Evolutionary conservation across 1,140 invertebrate species (phyloP).

Genomic region (Drosophila arawakana): DNA sequence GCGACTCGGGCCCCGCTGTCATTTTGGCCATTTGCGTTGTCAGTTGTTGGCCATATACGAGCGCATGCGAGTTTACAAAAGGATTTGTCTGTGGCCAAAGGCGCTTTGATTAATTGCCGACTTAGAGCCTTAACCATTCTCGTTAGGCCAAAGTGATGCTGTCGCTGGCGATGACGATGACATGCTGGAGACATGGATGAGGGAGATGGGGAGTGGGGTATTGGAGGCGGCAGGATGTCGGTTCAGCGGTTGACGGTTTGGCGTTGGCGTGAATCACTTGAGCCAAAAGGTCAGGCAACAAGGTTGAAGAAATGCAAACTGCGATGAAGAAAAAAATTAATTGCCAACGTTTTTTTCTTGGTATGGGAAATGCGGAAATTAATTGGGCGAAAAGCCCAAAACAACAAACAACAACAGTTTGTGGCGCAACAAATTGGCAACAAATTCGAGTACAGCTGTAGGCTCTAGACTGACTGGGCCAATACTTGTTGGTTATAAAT

Average conservation of each 20-base stretch:
- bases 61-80: conserved; percentile 57
- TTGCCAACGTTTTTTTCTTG: conserved; percentile 58
- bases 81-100: conserved; percentile 76
- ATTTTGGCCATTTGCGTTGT: conserved; percentile 80
- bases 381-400: conserved; percentile 68
- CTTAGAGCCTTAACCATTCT: conserved; percentile 70
- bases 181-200: conserved; percentile 15
- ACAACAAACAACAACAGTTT: conserved; percentile 31
- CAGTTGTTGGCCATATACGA: conserved; percentile 74
- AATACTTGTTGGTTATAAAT: conserved; percentile 67
- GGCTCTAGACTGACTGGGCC: conserved; percentile 31
- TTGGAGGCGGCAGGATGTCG: conserved; percentile 5
- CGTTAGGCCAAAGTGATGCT: conserved; percentile 61
- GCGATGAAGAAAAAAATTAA: conserved; percentile 60
- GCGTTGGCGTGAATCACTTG: conserved; percentile 80
- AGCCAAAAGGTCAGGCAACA: conserved; percentile 79
- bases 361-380: conserved; percentile 81
- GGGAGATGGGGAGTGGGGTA: too few species aligned
- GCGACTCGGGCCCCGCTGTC: conserved; percentile 66
- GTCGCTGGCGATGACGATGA: conserved; percentile 54
- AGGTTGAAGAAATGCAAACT: conserved; percentile 80
- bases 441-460: conserved; percentile 62
- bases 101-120: conserved; percentile 83
- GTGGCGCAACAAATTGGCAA: conserved; percentile 76
- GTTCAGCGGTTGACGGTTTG: conserved; percentile 27